Evolutionary conservation across 2,797 vertebrate species (phyloP).

Genomic region (Xyrichtys novacula): DNA sequence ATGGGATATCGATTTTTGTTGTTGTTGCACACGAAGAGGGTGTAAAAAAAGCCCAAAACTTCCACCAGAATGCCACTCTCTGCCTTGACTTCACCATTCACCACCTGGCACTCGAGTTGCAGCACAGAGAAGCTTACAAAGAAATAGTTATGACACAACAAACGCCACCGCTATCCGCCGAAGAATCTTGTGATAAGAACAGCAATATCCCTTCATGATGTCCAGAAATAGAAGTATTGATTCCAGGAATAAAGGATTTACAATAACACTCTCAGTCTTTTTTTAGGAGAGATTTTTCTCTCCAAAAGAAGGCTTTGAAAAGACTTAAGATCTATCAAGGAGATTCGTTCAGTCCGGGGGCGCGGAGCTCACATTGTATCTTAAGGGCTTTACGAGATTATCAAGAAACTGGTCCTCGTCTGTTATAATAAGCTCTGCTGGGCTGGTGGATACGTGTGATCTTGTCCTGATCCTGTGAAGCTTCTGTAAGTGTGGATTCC

Average conservation of each 20-base stretch:
- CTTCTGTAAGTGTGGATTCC: neutral
- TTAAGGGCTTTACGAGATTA: conserved; percentile 50
- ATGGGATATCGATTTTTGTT: conserved; percentile 22
- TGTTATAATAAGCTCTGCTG: conserved; percentile 18
- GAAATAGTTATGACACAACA: conserved; percentile 10
- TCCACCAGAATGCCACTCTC: conserved; percentile 38
- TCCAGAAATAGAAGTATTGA: conserved; percentile 43
- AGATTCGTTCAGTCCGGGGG: conserved; percentile 45
- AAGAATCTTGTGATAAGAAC: conserved; percentile 38
- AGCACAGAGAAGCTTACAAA: conserved; percentile 10
- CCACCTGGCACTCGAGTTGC: neutral
- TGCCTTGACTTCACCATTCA: conserved; percentile 24
- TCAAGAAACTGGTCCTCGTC: conserved; percentile 15
- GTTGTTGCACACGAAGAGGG: conserved; percentile 19
- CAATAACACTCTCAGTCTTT: conserved; percentile 27
- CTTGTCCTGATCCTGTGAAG: conserved; percentile 9
- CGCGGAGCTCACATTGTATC: conserved; percentile 8
- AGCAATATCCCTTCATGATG: conserved; percentile 24
- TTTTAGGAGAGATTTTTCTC: conserved; percentile 23
- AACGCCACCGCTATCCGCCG: neutral
- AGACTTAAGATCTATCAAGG: conserved; percentile 12
- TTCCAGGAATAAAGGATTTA: conserved; percentile 40
- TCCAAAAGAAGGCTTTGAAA: conserved; percentile 12
- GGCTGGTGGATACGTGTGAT: conserved; percentile 13
- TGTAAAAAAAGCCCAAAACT: conserved; percentile 44